phyloP scores from a whole-genome alignment of 2,797 vertebrate species.

The Danio albolineatus region DNA sequence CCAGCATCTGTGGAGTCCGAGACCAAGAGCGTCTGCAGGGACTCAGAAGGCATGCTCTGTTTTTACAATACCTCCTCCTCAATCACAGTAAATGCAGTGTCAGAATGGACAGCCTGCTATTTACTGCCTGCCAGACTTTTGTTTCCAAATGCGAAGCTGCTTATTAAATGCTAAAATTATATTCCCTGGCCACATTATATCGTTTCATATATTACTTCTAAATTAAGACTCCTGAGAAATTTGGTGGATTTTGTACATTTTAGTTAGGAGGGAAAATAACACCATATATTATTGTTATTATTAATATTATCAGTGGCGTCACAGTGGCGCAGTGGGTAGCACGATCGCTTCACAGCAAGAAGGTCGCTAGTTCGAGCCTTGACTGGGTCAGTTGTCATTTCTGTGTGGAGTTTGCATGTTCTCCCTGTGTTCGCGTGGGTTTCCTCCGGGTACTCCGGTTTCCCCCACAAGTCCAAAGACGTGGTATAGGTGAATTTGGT shows the following conservation, averaged over 20 bases:
- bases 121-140: conserved; percentile 22
- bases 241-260: background rate
- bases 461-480: too few relatives aligned
- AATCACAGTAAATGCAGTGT: conserved; percentile 38
- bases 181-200: background rate
- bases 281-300: background rate
- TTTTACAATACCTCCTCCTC: conserved; percentile 31
- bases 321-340: too few relatives aligned
- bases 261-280: background rate
- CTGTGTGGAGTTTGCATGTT: too few relatives aligned
- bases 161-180: conserved; percentile 26
- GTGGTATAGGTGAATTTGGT: too few relatives aligned
- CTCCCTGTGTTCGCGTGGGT: too few relatives aligned
- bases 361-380: too few relatives aligned
- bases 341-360: too few relatives aligned
- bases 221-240: background rate
- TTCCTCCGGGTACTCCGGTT: too few relatives aligned
- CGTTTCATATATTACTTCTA: background rate
- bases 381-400: too few relatives aligned
- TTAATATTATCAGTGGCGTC: too few relatives aligned
- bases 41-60: conserved; percentile 43
- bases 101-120: conserved; percentile 6
- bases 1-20: conserved; percentile 59
- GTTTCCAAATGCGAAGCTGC: conserved; percentile 19
- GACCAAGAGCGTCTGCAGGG: conserved; percentile 62